Percentiles rank a stretch among this genome's conserved stretches.
phyloP scores from a whole-genome alignment of 2,113 vertebrate genomes.

The Osmerus mordax region DNA sequence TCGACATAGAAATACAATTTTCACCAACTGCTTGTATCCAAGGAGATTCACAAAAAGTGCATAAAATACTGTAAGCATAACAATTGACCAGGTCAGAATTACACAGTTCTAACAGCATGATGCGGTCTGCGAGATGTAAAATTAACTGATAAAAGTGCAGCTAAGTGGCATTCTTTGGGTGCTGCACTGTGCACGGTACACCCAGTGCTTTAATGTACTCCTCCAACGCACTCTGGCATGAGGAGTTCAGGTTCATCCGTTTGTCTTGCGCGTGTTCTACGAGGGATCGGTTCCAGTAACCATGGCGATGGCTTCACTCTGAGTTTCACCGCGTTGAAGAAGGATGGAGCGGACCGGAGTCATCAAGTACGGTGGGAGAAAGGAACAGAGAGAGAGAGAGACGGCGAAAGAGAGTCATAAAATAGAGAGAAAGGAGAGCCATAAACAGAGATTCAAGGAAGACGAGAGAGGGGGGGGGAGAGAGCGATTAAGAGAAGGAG shows the following conservation, averaged over 20 bases:
- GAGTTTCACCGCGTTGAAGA: not conserved
- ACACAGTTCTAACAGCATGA: not conserved
- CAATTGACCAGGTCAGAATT: not conserved
- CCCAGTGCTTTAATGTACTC: not conserved
- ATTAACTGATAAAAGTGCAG: no score
- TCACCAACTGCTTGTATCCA: no score
- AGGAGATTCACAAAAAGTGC: no score
- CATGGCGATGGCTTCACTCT: conserved; percentile 38
- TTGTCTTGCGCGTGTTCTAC: not conserved
- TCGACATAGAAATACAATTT: no score
- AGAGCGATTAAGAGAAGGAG: not conserved
- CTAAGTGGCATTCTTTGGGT: not conserved
- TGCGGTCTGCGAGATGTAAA: not conserved
- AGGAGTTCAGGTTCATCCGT: conserved; percentile 1
- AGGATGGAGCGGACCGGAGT: not conserved
- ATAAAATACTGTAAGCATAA: no score
- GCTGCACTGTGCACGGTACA: not conserved
- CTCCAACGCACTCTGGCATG: not conserved
- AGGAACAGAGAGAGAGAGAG: not conserved
- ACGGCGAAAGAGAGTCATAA: not conserved
- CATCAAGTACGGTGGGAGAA: not conserved
- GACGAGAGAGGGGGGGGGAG: not conserved
- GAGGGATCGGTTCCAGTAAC: conserved; percentile 28
- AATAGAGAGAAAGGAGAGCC: not conserved
- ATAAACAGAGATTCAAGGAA: not conserved